A percentile compares a stretch with the other conserved stretches of the same genome.
phyloP scores from a whole-genome alignment of 2,888 invertebrate genomes.

The Flexamia atlantica region DNA sequence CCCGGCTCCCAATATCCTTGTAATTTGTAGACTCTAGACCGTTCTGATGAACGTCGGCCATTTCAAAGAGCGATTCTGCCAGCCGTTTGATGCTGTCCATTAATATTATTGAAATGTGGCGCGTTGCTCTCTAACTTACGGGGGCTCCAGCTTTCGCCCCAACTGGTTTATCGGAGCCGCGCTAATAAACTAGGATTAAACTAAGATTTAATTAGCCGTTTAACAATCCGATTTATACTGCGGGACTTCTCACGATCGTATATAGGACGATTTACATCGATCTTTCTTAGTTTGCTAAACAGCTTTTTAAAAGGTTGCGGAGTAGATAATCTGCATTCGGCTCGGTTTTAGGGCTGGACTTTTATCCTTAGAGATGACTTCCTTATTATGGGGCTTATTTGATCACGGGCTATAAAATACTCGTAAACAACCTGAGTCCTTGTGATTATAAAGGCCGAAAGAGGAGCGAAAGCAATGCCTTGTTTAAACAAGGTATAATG shows the following conservation, averaged over 20 bases:
- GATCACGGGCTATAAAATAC: background rate
- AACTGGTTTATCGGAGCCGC: constrained; percentile 44
- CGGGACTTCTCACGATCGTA: constrained; percentile 32
- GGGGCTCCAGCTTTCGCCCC: constrained; percentile 39
- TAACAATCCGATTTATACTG: constrained; percentile 35
- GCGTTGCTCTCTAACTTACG: constrained; percentile 14
- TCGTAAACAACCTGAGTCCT: background rate
- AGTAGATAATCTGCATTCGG: constrained; percentile 25
- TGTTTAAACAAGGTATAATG: too few relatives aligned
- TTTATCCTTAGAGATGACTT: constrained; percentile 37
- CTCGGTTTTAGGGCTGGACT: background rate
- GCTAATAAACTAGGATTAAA: constrained; percentile 41
- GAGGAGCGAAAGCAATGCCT: too few relatives aligned
- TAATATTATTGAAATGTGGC: constrained; percentile 54
- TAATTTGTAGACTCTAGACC: constrained; percentile 34
- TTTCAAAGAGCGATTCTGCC: constrained; percentile 57
- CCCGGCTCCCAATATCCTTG: constrained; percentile 40
- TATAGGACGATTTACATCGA: constrained; percentile 29
- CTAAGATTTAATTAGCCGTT: constrained; percentile 51
- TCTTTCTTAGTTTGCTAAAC: constrained; percentile 42
- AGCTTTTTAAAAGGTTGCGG: constrained; percentile 31
- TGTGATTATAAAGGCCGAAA: background rate
- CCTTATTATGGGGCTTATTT: constrained; percentile 12
- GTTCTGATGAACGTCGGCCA: constrained; percentile 41
- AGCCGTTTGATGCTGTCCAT: constrained; percentile 44